Conservation (phyloP, 2,888 invertebrate genomes). For the Tenthredo mesomela region DNA sequence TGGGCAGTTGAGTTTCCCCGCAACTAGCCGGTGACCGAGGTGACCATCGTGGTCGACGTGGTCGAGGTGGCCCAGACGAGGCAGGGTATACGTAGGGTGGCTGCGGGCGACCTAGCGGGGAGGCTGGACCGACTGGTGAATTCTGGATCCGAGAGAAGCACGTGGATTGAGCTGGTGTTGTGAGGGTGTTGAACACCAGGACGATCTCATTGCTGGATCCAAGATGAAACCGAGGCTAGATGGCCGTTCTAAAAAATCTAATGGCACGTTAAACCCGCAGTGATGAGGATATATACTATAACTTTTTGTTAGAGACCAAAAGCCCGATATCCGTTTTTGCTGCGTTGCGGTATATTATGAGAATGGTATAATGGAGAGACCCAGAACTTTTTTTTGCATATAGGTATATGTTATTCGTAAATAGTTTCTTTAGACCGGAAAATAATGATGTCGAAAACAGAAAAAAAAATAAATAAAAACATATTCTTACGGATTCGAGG, state of each 20-base stretch:
- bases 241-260: not conserved
- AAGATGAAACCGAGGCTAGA: not conserved
- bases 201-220: not conserved
- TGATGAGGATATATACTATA: not conserved
- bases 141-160: slow-evolving; percentile 5
- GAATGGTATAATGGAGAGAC: not conserved
- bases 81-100: slow-evolving; percentile 6
- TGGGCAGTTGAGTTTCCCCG: slow-evolving; percentile 47
- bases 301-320: not conserved
- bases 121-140: not conserved
- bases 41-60: slow-evolving; percentile 49
- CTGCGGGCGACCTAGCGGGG: not conserved
- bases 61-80: slow-evolving; percentile 42
- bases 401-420: slow-evolving; percentile 8
- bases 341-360: not conserved
- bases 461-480: not conserved
- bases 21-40: slow-evolving; percentile 47
- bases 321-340: not conserved
- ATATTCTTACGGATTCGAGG: slow-evolving; percentile 71
- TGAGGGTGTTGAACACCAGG: not conserved
- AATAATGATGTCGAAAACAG: not conserved
- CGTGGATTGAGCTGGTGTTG: not conserved
- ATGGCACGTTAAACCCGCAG: not conserved
- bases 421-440: slow-evolving; percentile 28
- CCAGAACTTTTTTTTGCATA: not conserved